Evolutionary conservation across 2,797 vertebrate genomes (phyloP), one percentile per base, ranked within the genome.

Genomic region (Octomys mimax): DNA sequence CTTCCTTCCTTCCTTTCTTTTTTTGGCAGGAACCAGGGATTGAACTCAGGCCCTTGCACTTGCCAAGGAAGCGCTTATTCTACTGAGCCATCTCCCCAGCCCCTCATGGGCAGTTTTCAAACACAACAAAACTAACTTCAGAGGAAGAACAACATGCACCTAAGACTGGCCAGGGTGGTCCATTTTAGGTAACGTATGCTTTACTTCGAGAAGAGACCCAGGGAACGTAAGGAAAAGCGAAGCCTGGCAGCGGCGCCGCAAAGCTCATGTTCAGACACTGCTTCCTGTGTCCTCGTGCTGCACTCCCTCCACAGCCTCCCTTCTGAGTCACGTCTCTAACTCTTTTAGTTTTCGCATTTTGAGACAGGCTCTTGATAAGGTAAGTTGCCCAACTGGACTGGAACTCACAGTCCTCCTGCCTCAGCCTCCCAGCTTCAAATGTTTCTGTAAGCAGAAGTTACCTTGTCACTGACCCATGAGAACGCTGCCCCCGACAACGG

Each of bases 141-240:
- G 77, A 96, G 82, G 86, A 80, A 79, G 92, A 84, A 94, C 0
- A n/a, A 94, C n/a, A 7, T 57, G n/a, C 9, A 42, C 33, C 79
- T 64, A 36, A n/a, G n/a, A 75, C 21, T 14, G 16, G n/a, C 28
- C 71, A 71, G 71, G 94, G 73, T 5, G 1, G 24, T 62, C 64
- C 46, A 71, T 13, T 90, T 54, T 61, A 39, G 33, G 22, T 66
- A 39, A 85, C 73, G 5, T 39, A 21, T 33, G 46, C 66, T 84
- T 84, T 42, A 90, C 10, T n/a, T 83, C 36, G 87, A 19, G 42
- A 95, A 22, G 46, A 57, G 16, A 80, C 75, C 49, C 36, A 84
- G 42, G 54, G 70, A 36, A 28, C 42, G 31, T 14, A 87, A 57
- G 46, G 81, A 22, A 22, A 36, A 31, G 31, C 4, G 26, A 1